phyloP scores from a whole-genome alignment of 2,797 vertebrate genomes.

The Kryptolebias ocellatus region DNA sequence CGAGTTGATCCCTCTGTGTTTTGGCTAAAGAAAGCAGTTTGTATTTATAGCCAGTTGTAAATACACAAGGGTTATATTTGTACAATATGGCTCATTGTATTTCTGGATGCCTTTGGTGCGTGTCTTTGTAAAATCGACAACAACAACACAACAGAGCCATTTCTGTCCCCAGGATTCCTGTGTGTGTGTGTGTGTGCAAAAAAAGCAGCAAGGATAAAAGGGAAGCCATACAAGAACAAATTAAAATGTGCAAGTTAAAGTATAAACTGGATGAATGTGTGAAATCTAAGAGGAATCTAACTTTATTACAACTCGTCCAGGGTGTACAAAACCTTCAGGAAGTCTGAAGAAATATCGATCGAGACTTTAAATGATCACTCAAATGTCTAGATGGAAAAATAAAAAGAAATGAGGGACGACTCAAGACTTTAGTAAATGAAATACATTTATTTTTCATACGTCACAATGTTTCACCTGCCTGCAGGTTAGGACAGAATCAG shows the following conservation, averaged over 20 bases:
- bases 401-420: too few species aligned
- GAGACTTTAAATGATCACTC: too few species aligned
- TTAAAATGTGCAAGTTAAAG: background rate
- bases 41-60: slow-evolving; percentile 74
- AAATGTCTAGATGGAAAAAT: too few species aligned
- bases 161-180: slow-evolving; percentile 32
- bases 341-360: too few species aligned
- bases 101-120: slow-evolving; percentile 57
- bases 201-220: slow-evolving; percentile 1
- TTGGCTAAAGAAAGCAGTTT: slow-evolving; percentile 66
- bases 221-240: background rate
- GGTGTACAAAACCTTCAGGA: too few species aligned
- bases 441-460: too few species aligned
- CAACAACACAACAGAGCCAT: slow-evolving; percentile 55
- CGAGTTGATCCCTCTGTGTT: slow-evolving; percentile 64
- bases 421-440: too few species aligned
- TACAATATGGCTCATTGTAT: slow-evolving; percentile 62
- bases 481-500: slow-evolving; percentile 3
- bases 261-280: background rate
- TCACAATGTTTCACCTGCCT: slow-evolving; percentile 6
- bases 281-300: background rate
- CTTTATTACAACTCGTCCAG: too few species aligned
- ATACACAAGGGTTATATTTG: slow-evolving; percentile 74
- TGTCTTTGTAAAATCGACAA: slow-evolving; percentile 64
- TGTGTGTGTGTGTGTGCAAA: background rate